Percentiles rank a stretch among this genome's conserved stretches.
These are phyloP conservation scores for Macheiramphus alcinus DNA, from an alignment of 2,113 vertebrate species.

Conservation along the genomic window DNA sequence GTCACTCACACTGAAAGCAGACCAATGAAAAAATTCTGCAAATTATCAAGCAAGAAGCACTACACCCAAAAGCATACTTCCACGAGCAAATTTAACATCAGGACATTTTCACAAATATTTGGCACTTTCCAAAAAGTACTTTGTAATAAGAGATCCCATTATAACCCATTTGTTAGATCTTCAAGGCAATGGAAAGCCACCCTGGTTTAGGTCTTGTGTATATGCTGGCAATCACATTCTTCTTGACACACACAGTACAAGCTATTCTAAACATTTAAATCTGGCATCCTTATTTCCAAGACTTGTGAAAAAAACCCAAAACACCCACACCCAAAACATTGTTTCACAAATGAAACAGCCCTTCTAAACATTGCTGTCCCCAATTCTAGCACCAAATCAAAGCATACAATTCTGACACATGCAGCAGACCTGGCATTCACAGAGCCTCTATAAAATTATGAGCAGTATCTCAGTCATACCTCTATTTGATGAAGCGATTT, in stretches of 20 bases:
- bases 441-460: neutral
- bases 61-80: neutral
- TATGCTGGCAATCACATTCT: neutral
- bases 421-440: neutral
- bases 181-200: neutral
- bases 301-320: neutral
- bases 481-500: slow-evolving; percentile 94
- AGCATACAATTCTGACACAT: neutral
- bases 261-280: neutral
- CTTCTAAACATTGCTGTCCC: neutral
- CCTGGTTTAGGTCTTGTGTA: neutral
- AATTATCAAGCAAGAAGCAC: neutral
- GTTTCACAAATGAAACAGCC: neutral
- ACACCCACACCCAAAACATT: no score
- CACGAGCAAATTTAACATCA: neutral
- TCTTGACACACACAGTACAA: neutral
- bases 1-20: neutral
- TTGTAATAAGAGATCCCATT: neutral
- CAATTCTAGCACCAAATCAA: neutral
- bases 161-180: neutral
- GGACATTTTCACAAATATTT: neutral
- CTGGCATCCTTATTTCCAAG: neutral
- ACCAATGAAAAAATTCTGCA: neutral
- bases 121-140: neutral
- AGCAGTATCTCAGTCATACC: slow-evolving; percentile 69